Percentiles rank a stretch among this genome's conserved stretches.
Evolutionary conservation across 1,140 invertebrate species (phyloP).

Genomic region (Yoshiicerus persimilis): DNA sequence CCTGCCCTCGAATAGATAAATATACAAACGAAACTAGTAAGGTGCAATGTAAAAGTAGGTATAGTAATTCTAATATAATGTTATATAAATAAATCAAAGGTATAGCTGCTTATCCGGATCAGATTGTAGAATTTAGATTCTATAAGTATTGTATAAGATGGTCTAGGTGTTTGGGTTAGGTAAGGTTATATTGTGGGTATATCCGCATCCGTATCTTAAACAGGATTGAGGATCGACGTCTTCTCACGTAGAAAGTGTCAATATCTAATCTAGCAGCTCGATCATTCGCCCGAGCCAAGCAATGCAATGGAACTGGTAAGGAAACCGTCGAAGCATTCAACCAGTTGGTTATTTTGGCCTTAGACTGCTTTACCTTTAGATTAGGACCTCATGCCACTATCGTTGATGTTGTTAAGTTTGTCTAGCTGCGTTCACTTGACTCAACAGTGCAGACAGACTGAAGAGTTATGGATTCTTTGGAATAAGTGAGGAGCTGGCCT

Average conservation of each 20-base stretch:
- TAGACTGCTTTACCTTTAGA: not conserved
- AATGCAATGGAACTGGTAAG: not conserved
- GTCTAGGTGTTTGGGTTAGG: not conserved
- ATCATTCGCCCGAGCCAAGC: not conserved
- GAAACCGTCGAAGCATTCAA: slow-evolving; percentile 2
- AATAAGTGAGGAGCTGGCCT: not conserved
- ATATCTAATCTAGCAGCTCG: slow-evolving; percentile 24
- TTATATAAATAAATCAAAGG: not conserved
- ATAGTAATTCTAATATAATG: too few relatives aligned
- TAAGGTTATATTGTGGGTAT: not conserved
- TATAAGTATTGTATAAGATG: not conserved
- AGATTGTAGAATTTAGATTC: not conserved
- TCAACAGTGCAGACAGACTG: not conserved
- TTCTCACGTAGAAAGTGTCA: slow-evolving; percentile 25
- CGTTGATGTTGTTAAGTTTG: not conserved
- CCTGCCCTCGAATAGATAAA: not conserved
- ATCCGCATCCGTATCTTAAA: not conserved
- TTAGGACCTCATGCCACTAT: not conserved
- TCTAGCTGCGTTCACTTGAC: not conserved
- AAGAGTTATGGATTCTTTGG: not conserved
- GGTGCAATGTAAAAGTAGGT: too few relatives aligned
- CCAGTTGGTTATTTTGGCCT: slow-evolving; percentile 7
- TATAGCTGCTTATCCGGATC: too few relatives aligned
- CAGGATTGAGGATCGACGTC: slow-evolving; percentile 11
- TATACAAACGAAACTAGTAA: too few relatives aligned